phyloP scores from a whole-genome alignment of 2,797 vertebrate genomes.

The Nyctibius grandis region DNA sequence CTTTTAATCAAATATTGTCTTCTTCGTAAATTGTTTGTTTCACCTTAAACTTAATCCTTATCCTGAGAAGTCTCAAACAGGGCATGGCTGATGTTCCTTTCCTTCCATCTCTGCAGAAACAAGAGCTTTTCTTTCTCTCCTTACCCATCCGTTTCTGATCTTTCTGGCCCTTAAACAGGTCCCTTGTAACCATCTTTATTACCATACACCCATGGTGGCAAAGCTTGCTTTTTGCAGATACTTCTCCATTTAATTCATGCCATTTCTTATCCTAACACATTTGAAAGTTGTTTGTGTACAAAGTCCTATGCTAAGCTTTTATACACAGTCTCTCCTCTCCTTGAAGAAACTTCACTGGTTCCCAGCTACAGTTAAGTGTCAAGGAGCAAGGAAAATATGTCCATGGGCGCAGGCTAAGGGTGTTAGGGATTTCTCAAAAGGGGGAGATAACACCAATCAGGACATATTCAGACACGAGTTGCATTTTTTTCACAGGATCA shows the following conservation, averaged over 20 bases:
- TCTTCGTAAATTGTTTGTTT: conserved; percentile 27
- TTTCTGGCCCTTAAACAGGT: neutral
- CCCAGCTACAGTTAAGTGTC: neutral
- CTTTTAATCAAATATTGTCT: conserved; percentile 29
- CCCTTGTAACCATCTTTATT: neutral
- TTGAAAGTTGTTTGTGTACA: neutral
- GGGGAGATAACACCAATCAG: neutral
- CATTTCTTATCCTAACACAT: neutral
- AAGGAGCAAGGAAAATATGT: neutral
- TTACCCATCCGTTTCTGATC: neutral
- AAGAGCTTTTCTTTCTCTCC: neutral
- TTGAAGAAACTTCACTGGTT: neutral
- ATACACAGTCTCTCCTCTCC: neutral
- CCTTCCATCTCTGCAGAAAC: neutral
- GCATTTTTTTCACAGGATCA: neutral
- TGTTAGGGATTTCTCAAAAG: neutral
- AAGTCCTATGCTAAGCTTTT: neutral
- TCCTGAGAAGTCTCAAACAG: neutral
- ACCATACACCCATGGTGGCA: accelerated
- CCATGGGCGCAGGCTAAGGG: neutral
- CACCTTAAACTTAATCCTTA: neutral
- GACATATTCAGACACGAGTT: neutral
- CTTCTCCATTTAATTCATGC: neutral
- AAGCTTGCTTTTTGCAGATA: neutral
- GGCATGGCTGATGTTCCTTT: neutral